phyloP scores from a whole-genome alignment of 92 coral and sea anemone species.

The Pocillopora grandis region DNA sequence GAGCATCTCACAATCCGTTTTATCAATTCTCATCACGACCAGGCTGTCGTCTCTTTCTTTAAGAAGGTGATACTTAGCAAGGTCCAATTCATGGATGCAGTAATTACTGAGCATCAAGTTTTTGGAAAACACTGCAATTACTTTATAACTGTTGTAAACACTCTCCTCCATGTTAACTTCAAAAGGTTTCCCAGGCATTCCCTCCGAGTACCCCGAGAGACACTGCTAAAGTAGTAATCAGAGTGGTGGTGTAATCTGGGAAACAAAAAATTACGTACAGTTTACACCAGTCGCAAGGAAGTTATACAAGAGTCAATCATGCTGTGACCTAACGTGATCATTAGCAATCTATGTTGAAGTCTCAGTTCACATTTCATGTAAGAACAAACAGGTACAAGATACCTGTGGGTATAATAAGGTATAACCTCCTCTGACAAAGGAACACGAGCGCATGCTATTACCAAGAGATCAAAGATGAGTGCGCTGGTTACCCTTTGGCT shows the following conservation, averaged over 20 bases:
- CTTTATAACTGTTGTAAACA: constrained; percentile 23
- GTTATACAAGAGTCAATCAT: too few species aligned
- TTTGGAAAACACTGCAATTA: constrained; percentile 24
- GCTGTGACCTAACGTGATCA: too few species aligned
- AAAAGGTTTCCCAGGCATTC: background rate
- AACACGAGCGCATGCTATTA: too few species aligned
- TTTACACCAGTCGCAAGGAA: too few species aligned
- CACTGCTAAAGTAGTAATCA: background rate
- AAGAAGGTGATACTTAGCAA: constrained; percentile 19
- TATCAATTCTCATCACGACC: constrained; percentile 25
- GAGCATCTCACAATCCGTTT: background rate
- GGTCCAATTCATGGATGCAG: constrained; percentile 10
- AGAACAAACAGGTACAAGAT: too few species aligned
- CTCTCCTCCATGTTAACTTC: constrained; percentile 18
- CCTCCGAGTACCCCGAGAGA: background rate
- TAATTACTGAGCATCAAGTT: constrained; percentile 16
- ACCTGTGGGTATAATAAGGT: too few species aligned
- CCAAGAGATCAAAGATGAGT: too few species aligned
- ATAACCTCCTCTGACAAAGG: too few species aligned
- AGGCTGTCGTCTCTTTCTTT: constrained; percentile 7
- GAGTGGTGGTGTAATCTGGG: background rate
- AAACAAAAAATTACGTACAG: too few species aligned
- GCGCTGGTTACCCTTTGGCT: too few species aligned
- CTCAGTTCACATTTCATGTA: background rate
- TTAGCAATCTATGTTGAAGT: background rate